Conservation (phyloP, 2,888 invertebrate genomes). For the Perizoma flavofasciatum region DNA sequence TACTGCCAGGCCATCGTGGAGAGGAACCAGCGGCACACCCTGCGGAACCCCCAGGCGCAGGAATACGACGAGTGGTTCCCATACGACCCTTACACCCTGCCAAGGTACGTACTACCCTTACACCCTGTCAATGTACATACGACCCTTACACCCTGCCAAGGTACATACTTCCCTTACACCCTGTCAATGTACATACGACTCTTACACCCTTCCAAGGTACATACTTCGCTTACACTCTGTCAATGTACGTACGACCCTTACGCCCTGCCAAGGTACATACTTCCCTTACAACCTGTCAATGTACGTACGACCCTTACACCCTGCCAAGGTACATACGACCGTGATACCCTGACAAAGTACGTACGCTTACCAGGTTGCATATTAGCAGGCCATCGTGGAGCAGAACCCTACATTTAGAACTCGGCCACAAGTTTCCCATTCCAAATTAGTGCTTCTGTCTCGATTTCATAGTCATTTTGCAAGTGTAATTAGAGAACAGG, state of each 20-base stretch:
- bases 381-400: too few species aligned
- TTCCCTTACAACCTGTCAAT: conserved; percentile 86
- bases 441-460: too few species aligned
- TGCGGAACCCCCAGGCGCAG: conserved; percentile 66
- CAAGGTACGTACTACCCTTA: conserved; percentile 53
- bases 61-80: conserved; percentile 91
- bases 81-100: conserved; percentile 93
- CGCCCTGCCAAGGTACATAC: not conserved
- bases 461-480: too few species aligned
- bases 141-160: not conserved
- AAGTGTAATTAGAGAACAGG: too few species aligned
- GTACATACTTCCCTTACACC: conserved; percentile 73
- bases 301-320: too few species aligned
- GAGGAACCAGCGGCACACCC: conserved; percentile 87
- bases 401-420: too few species aligned
- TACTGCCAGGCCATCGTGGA: conserved; percentile 97
- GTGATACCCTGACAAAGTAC: not conserved
- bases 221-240: conserved; percentile 83
- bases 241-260: conserved; percentile 90
- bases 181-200: conserved; percentile 91
- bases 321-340: too few species aligned
- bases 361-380: too few species aligned
- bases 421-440: too few species aligned
- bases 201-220: conserved; percentile 50
- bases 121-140: too few species aligned